Conservation (phyloP, 2,888 invertebrate species). For the Macroteleia sp. region DNA sequence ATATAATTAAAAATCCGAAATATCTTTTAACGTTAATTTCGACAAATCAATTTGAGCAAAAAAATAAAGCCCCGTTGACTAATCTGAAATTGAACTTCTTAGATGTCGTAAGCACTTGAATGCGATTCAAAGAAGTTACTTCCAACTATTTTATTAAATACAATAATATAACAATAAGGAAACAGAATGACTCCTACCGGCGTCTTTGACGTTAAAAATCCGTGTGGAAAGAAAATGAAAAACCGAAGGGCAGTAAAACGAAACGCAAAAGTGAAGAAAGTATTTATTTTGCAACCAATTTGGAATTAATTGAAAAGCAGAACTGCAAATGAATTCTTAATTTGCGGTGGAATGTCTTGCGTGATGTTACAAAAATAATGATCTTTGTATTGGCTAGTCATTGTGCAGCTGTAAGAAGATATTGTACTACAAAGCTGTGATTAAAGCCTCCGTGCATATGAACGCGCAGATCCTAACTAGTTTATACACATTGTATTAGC, state of each 20-base stretch:
- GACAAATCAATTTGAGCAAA: too few relatives aligned
- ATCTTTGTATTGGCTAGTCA: constrained; percentile 82
- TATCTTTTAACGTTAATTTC: too few relatives aligned
- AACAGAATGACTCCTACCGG: constrained; percentile 4
- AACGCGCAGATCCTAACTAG: constrained; percentile 79
- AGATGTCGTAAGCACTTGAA: constrained; percentile 17
- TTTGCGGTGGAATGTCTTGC: constrained; percentile 12
- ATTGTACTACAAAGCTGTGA: constrained; percentile 82
- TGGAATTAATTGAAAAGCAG: neutral
- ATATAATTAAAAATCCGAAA: too few relatives aligned
- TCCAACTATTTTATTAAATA: constrained; percentile 15
- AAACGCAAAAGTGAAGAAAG: constrained; percentile 28
- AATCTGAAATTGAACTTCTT: constrained; percentile 13
- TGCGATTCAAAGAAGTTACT: too few relatives aligned
- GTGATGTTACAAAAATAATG: constrained; percentile 69
- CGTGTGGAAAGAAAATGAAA: constrained; percentile 2
- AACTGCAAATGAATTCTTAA: constrained; percentile 7
- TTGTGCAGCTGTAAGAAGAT: constrained; percentile 80
- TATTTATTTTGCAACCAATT: constrained; percentile 32
- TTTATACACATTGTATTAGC: constrained; percentile 68
- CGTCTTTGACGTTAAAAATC: constrained; percentile 31
- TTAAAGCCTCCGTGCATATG: constrained; percentile 82
- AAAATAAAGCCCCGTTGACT: constrained; percentile 46
- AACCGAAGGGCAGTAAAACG: constrained; percentile 27
- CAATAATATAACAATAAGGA: constrained; percentile 2